Percentiles rank a stretch among this genome's conserved stretches.
Conservation (phyloP, 2,888 invertebrate genomes). For the Teleiodes luculella region DNA sequence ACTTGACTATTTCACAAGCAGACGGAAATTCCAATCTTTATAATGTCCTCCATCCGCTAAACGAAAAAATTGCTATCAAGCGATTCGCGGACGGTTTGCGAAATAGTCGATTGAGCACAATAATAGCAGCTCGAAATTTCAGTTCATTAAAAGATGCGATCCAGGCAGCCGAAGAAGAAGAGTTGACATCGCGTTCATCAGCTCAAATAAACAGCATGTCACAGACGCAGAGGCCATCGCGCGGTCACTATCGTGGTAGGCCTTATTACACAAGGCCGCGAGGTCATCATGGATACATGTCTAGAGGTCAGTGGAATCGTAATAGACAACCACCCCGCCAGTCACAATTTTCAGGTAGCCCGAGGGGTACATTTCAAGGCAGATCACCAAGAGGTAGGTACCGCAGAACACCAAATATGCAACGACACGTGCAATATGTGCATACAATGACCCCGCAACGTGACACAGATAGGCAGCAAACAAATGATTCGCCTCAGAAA, state of each 20-base stretch:
- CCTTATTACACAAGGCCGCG: no score
- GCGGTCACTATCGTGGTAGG: not conserved
- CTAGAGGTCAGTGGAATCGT: not conserved
- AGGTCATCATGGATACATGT: not conserved
- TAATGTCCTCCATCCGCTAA: not conserved
- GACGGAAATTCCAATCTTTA: not conserved
- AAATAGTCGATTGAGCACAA: not conserved
- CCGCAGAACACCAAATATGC: not conserved
- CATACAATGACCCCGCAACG: not conserved
- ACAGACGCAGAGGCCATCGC: no score
- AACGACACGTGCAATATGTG: not conserved
- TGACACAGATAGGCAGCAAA: no score
- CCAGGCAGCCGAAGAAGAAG: not conserved
- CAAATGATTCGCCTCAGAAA: not conserved
- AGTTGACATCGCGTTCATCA: not conserved
- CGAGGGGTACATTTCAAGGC: not conserved
- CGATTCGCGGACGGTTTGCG: not conserved
- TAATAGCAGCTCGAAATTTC: not conserved
- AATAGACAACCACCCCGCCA: not conserved
- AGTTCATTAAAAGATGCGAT: not conserved
- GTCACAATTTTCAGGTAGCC: not conserved
- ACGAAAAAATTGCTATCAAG: not conserved
- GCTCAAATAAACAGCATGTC: not conserved
- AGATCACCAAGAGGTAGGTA: not conserved
- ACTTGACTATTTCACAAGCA: not conserved